A percentile compares a stretch with the other conserved stretches of the same genome.
These are phyloP conservation scores for Zaprionus inermis DNA, from an alignment of 1,140 invertebrate genomes.

Conservation along the genomic window DNA sequence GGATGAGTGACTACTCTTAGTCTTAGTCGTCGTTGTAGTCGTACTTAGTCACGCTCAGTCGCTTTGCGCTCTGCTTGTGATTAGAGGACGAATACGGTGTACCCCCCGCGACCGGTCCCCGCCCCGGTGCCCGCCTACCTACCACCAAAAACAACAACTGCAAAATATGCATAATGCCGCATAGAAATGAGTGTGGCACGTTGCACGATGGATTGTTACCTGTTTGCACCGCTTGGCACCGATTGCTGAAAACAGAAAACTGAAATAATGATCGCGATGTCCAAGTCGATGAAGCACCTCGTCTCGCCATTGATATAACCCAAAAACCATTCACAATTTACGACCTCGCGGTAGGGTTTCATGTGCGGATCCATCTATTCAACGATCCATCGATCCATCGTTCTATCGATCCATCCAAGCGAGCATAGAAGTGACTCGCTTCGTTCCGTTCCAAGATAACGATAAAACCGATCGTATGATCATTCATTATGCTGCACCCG, in stretches of 20 bases:
- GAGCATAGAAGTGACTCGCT: background rate
- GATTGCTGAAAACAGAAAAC: constrained; percentile 25
- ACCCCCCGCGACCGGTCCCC: background rate
- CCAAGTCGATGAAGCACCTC: constrained; percentile 32
- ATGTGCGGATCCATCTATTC: constrained; percentile 24
- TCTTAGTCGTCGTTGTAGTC: constrained; percentile 43
- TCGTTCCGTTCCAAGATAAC: background rate
- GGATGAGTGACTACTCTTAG: constrained; percentile 24
- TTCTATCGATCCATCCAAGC: background rate
- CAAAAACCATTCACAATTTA: constrained; percentile 47
- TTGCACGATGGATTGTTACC: constrained; percentile 27
- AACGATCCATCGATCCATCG: background rate
- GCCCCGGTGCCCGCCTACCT: background rate
- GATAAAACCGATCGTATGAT: background rate
- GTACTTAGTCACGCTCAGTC: constrained; percentile 73
- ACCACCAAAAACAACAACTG: constrained; percentile 7
- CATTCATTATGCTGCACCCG: background rate
- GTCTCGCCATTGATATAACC: constrained; percentile 30
- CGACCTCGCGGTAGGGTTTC: constrained; percentile 25
- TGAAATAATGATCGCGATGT: constrained; percentile 36
- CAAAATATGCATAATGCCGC: constrained; percentile 35
- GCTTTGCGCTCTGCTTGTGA: constrained; percentile 62
- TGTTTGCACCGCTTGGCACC: constrained; percentile 31
- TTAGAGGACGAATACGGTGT: constrained; percentile 69
- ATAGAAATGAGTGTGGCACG: constrained; percentile 33